Base-by-base conservation (phyloP, 2,797 vertebrate species). In the Scolopax bukidnonensis region DNA sequence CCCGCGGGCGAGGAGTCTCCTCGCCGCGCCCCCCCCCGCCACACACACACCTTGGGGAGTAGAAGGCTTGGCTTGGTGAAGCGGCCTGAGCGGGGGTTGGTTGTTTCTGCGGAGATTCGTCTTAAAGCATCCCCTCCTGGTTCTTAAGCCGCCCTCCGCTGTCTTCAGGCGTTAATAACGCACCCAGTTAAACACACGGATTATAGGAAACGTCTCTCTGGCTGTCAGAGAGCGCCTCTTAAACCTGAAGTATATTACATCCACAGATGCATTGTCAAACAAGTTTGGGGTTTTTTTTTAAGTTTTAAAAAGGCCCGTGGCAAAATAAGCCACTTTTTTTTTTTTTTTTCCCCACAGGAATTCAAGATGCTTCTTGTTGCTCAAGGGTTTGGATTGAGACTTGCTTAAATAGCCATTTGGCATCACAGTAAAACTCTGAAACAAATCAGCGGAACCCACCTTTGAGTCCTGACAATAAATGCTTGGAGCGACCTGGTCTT, bases 161-260 rank as follows among this genome's bases (percentile, higher is more conserved):
- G 38, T 4, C 13, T 17, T 18, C 12, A 1, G 1, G 16, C 7
- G 8, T 12, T n/a, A 6, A 5, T 18, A 23, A 4, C 6, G 16
- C 40, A 1, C 5, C 19, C 21, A 1, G 5, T 3, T 21, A 27
- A 50, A 12, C 1, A 4, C 14, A 5, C 13, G 1, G 9, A 6
- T 19, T 24, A 0, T 1, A 38, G 11, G 60, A 19, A 21, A 4
- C 3, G 5, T 33, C 23, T 21, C 2, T 27, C n/a, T 14, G 25
- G 24, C 30, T 57, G 13, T 21, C 20, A 6, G 41, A 40, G 11
- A 9, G 20, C 1, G 0, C 23, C 23, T 68, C n/a, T 25, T 28
- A 24, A 2, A 3, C 4, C 20, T 61, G 11, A 30, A 36, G 47
- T 25, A 12, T 0, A 0, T 41, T 2, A 0, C 20, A 2, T n/a